A percentile compares a stretch with the other conserved stretches of the same genome.
phyloP scores from a whole-genome alignment of 2,888 invertebrate species.

The Biston stratarius region DNA sequence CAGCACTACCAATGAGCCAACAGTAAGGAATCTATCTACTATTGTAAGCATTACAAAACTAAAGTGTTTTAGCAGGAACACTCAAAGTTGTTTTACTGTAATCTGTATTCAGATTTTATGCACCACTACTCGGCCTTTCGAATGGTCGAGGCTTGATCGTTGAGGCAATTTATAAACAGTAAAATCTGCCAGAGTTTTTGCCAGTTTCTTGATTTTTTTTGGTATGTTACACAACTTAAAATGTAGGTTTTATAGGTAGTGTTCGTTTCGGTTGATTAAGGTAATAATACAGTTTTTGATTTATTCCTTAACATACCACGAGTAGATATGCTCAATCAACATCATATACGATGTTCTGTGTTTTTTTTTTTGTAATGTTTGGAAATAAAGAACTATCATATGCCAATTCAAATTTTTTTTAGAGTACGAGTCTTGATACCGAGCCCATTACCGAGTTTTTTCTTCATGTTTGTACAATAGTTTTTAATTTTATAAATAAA shows the following conservation, averaged over 20 bases:
- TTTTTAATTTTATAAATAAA: no score
- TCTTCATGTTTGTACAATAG: no score
- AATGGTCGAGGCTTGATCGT: constrained; percentile 25
- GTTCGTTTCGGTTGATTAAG: background rate
- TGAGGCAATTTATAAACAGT: constrained; percentile 21
- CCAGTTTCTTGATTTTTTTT: constrained; percentile 17
- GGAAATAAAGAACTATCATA: no score
- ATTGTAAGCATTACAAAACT: background rate
- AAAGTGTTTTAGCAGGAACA: background rate
- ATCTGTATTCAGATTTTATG: constrained; percentile 35
- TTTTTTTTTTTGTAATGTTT: no score
- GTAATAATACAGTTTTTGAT: background rate
- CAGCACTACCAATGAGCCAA: no score
- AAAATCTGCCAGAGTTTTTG: constrained; percentile 18
- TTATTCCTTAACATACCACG: background rate
- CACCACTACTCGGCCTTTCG: constrained; percentile 40
- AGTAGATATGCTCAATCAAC: no score
- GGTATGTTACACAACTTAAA: constrained; percentile 13
- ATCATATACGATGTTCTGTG: no score
- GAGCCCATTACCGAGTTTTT: no score
- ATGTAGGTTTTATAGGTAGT: background rate
- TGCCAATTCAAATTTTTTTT: no score
- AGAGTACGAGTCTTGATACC: no score
- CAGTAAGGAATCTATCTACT: no score
- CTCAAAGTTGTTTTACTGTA: constrained; percentile 6